phyloP scores from a whole-genome alignment of 2,797 vertebrate species.

The Centroberyx gerrardi region DNA sequence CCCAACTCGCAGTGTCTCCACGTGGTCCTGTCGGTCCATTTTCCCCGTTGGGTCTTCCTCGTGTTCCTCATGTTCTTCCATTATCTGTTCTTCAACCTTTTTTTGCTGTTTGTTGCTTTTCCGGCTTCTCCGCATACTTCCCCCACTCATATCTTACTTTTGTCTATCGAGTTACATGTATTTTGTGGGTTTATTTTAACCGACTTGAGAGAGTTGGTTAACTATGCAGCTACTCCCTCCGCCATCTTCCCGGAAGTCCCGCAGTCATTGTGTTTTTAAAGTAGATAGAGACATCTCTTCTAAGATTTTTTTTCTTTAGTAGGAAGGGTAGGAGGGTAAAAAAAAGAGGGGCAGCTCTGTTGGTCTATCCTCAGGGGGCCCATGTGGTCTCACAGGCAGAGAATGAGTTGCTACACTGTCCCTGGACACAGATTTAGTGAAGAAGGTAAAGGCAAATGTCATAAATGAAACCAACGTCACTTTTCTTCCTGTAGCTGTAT shows the following conservation, averaged over 20 bases:
- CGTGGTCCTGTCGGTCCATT: no score
- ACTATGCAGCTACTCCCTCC: not conserved
- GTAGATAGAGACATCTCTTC: no score
- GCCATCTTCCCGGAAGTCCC: no score
- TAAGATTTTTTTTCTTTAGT: no score
- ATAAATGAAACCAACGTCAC: not conserved
- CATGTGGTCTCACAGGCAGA: no score
- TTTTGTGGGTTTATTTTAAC: not conserved
- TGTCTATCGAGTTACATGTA: not conserved
- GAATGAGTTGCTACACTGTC: no score
- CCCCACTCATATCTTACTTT: not conserved
- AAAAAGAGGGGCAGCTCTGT: no score
- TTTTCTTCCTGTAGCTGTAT: conserved; percentile 63
- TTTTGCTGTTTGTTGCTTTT: not conserved
- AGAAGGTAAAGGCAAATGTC: no score
- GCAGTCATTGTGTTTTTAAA: not conserved
- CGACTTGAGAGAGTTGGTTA: not conserved
- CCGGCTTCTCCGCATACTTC: no score
- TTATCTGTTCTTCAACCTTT: not conserved
- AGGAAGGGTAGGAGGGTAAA: no score
- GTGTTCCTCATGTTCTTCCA: conserved; percentile 4
- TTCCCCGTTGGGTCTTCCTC: not conserved
- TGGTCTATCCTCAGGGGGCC: no score
- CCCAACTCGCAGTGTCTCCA: not conserved
- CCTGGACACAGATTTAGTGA: no score